Evolutionary conservation across 2,888 invertebrate genomes (phyloP), one percentile per base, ranked within the genome.

Genomic region (Dasypogon diadema): DNA sequence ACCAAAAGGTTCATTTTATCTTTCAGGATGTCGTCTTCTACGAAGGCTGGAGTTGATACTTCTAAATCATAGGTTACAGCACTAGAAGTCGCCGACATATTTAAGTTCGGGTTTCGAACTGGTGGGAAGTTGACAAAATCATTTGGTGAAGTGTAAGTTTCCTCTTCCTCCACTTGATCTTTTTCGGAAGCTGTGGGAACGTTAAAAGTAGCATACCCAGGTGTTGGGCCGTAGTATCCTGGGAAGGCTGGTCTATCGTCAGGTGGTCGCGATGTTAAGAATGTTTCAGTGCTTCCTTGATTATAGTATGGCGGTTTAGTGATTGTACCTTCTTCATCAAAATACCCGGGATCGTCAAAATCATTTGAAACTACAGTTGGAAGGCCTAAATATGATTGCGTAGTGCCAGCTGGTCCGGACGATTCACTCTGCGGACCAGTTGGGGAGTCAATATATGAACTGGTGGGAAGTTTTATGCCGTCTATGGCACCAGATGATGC

Each of bases 1-100:
- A 95, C 95, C 79, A 95, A 92, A 0, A 92, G 87, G 81, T 93
- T 93, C 86, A 95, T 92, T 85, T 94, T 94, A 48, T 92, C 91
- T 79, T 93, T 91, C 1, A 95, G 84, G 75, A 91, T 90, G 1
- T 91, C 91, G 80, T 95, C 94, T 82, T 94, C 93, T 10, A 90
- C 86, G 84, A 95, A 93, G 0, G 90, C 88, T 0, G 94, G 94
- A 0, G 94, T 94, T 0, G 93, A 92, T 8, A 93, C 90, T 68
- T 93, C 92, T 42, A 89, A 87, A 26, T 89, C 86, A 58, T 88
- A 89, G 58, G 88, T 88, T 1, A 89, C 88, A 2, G 88, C 87
- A 79, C 89, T 85, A 1, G 85, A 83, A 14, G 82, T 81, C 0
- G 89, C 86, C 0, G 92, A 92, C 80, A 91, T 90, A 78, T 94